Evolutionary conservation across 2,113 vertebrate genomes (phyloP).

Genomic region (Chlamydotis undulata): DNA sequence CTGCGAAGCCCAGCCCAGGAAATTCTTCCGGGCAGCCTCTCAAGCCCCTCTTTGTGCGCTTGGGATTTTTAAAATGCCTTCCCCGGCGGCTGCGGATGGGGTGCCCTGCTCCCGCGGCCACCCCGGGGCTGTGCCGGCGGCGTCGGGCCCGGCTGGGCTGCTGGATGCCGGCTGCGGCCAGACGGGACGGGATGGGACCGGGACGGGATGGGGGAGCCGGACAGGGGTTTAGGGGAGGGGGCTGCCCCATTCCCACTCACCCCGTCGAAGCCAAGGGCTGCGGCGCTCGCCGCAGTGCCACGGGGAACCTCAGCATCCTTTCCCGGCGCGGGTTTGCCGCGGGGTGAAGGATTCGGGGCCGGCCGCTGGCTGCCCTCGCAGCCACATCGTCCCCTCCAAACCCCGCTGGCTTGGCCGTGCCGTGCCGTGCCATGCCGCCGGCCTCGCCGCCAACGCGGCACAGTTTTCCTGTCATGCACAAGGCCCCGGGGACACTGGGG

Average conservation of each 20-base stretch:
- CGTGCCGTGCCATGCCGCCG: background rate
- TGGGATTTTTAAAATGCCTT: conserved; percentile 57
- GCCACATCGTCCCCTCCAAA: background rate
- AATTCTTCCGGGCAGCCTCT: conserved; percentile 57
- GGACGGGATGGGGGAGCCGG: background rate
- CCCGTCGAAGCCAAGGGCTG: accelerated
- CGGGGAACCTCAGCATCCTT: background rate
- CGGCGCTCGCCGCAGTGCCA: accelerated
- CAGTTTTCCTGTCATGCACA: background rate
- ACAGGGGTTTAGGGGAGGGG: background rate
- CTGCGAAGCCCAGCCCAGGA: conserved; percentile 45
- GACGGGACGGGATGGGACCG: background rate
- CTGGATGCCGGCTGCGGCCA: too few species aligned
- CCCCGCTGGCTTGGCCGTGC: background rate
- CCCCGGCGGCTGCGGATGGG: background rate
- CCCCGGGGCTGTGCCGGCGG: background rate
- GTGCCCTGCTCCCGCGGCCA: background rate
- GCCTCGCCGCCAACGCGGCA: background rate
- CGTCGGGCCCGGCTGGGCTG: background rate
- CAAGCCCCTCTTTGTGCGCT: conserved; percentile 57
- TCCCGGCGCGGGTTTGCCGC: accelerated
- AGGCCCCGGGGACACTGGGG: background rate
- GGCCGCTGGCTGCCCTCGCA: background rate
- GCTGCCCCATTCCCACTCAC: accelerated
- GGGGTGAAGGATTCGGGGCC: background rate